Percentiles rank a stretch among this genome's conserved stretches.
Evolutionary conservation across 1,140 invertebrate genomes (phyloP).

Genomic region (Aradophagus sp.): DNA sequence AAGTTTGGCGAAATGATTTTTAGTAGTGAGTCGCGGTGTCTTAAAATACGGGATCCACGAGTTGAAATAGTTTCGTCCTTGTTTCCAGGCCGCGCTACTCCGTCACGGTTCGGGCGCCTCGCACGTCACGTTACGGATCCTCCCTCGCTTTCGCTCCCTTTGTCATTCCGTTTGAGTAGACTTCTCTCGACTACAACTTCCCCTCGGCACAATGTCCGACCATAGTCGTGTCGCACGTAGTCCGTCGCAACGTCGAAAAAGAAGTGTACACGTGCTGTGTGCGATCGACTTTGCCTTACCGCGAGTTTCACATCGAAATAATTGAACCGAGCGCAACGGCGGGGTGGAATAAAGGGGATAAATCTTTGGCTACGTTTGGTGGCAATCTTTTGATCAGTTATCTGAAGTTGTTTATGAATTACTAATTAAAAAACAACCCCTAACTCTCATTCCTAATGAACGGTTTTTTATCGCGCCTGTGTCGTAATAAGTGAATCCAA

Average conservation of each 20-base stretch:
- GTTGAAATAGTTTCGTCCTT: slow-evolving; percentile 15
- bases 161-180: slow-evolving; percentile 36
- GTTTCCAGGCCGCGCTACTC: slow-evolving; percentile 50
- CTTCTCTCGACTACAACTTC: slow-evolving; percentile 17
- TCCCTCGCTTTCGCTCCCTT: slow-evolving; percentile 34
- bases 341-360: too few species aligned
- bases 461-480: background rate
- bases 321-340: background rate
- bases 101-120: slow-evolving; percentile 54
- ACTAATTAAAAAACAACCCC: too few species aligned
- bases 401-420: too few species aligned
- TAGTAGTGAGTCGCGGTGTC: slow-evolving; percentile 4
- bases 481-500: too few species aligned
- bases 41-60: slow-evolving; percentile 10
- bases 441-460: too few species aligned
- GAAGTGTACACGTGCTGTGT: slow-evolving; percentile 1
- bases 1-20: slow-evolving; percentile 2
- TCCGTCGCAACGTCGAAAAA: slow-evolving; percentile 5
- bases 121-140: slow-evolving; percentile 45
- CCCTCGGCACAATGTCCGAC: slow-evolving; percentile 9
- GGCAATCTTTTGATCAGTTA: too few species aligned
- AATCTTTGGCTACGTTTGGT: too few species aligned
- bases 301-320: slow-evolving; percentile 7
- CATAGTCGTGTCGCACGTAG: slow-evolving; percentile 8
- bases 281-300: slow-evolving; percentile 10